Evolutionary conservation across 1,140 invertebrate genomes (phyloP).

Genomic region (Palaemon carinicauda): DNA sequence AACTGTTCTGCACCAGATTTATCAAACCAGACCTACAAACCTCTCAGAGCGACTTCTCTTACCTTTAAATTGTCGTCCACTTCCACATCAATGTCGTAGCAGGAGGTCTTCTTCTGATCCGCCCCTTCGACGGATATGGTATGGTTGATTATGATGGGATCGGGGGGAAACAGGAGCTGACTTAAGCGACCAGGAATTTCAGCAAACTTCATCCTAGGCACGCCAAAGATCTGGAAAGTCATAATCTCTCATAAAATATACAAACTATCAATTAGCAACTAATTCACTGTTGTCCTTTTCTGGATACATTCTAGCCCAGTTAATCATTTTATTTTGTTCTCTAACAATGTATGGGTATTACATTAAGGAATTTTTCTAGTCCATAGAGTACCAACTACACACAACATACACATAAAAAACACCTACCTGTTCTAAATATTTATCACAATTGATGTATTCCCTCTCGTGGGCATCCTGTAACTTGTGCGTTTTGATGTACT

Average conservation of each 20-base stretch:
- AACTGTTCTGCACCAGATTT: background rate
- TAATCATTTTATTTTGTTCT: too few relatives aligned
- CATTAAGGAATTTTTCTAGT: too few relatives aligned
- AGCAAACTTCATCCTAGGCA: constrained; percentile 95
- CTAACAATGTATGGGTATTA: too few relatives aligned
- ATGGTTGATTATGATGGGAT: constrained; percentile 99
- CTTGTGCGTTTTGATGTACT: constrained; percentile 98
- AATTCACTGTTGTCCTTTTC: too few relatives aligned
- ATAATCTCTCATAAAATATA: background rate
- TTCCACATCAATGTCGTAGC: constrained; percentile 99
- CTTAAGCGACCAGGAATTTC: constrained; percentile 97
- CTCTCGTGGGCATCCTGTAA: constrained; percentile 87
- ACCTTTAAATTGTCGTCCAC: constrained; percentile 69
- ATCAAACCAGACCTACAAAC: background rate
- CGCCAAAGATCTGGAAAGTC: constrained; percentile 79
- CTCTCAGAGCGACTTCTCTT: background rate
- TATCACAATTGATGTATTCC: constrained; percentile 97
- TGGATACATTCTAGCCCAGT: too few relatives aligned
- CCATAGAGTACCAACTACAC: too few relatives aligned
- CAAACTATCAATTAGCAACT: too few relatives aligned
- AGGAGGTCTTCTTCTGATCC: constrained; percentile 97
- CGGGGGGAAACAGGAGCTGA: constrained; percentile 93
- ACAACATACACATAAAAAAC: background rate
- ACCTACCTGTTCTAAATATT: constrained; percentile 86
- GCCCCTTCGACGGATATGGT: constrained; percentile 86